Base-by-base conservation (phyloP, 2,797 vertebrate genomes). In the Arnoldichthys spilopterus region DNA sequence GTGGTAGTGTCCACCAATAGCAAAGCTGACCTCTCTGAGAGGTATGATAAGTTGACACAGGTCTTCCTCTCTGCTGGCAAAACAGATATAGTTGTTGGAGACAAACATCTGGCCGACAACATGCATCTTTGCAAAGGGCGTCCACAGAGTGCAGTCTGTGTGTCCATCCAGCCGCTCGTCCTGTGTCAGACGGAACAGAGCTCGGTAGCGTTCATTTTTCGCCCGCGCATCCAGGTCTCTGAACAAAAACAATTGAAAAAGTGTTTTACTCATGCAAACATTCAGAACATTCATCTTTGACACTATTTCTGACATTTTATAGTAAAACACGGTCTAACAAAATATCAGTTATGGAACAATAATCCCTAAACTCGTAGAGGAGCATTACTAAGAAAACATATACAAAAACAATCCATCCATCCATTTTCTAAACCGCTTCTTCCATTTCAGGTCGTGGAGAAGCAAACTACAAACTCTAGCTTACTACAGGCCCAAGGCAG, bases 81-180 rank as follows among this genome's bases (percentile, higher is more conserved):
- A 99, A 84, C 98, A 99, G 88, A 99, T 96, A 86, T 99, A 99
- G 86, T 97, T 98, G 89, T 96, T 96, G 86, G 98, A 99, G 88
- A 99, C 97, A 88, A 96, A 99, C 92, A 99, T 96, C 91, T 98
- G 97, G 18, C 98, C 98, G 0, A 94, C 92, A 62, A 98, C 95
- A 64, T 99, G 98, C 91, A 95, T 96, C 90, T 99, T 99, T 62
- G 94, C 94, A 72, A 99, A 99, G 0, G 98, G 97, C 0, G 96
- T 95, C 98, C 98, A 99, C 79, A 99, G 91, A 0, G 98, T 99
- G 85, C 98, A 99, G 84, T 96, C 94, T 0, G 98, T 99, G 85
- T 99, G 97, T 68, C 98, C 98, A 0, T 99, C 98, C 77, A 99
- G 91, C 6, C 94, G 94, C 81, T 99, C 98, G 0, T 98, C 97